Conservation (phyloP, 2,113 vertebrate genomes). For the Labeo catla region DNA sequence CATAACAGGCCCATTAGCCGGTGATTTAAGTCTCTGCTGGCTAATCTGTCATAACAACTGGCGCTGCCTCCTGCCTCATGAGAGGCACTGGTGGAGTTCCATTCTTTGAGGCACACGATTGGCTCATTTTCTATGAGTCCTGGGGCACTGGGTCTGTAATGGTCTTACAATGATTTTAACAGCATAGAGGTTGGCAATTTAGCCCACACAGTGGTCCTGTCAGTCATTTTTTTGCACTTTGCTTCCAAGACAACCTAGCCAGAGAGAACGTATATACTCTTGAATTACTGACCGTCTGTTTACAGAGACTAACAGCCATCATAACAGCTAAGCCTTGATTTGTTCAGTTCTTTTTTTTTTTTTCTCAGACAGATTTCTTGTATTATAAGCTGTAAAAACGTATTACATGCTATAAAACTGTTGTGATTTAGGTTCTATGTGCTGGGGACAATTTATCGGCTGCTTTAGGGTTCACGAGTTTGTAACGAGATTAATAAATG, state of each 20-base stretch:
- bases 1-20: conserved; percentile 61
- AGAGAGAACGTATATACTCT: background rate
- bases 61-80: conserved; percentile 2
- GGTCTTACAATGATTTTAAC: conserved; percentile 30
- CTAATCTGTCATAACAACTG: conserved; percentile 62
- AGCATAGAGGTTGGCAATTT: conserved; percentile 14
- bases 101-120: conserved; percentile 38
- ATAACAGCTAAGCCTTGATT: background rate
- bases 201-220: conserved; percentile 21
- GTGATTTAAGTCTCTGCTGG: conserved; percentile 60
- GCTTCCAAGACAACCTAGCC: background rate
- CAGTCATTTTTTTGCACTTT: background rate
- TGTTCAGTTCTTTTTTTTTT: background rate
- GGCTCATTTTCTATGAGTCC: conserved; percentile 24
- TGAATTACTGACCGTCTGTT: background rate
- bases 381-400: background rate
- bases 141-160: conserved; percentile 24
- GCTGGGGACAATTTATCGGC: background rate
- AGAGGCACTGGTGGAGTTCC: conserved; percentile 37
- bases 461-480: background rate
- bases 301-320: background rate
- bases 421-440: background rate
- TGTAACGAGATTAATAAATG: conserved; percentile 31
- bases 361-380: background rate
- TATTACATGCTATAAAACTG: conserved; percentile 11